Percentiles rank a stretch among this genome's conserved stretches.
These are phyloP conservation scores for Noctua pronuba DNA, from an alignment of 2,888 invertebrate genomes.

Conservation along the genomic window DNA sequence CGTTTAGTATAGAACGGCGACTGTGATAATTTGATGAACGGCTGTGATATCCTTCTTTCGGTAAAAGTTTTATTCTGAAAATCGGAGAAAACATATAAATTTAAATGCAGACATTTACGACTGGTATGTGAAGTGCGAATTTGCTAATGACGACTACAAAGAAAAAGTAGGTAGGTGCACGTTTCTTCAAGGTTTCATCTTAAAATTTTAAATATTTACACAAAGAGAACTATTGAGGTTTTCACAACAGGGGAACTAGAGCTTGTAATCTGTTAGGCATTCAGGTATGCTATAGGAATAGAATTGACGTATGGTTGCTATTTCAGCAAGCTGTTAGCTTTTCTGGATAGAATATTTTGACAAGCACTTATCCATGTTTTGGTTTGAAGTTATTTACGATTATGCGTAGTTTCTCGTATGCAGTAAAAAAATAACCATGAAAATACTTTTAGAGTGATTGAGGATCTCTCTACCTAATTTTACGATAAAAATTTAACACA, in stretches of 20 bases:
- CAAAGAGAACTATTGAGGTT: conserved; percentile 51
- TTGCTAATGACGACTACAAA: conserved; percentile 55
- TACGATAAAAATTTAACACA: not conserved
- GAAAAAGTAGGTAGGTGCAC: conserved; percentile 42
- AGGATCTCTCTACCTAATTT: not conserved
- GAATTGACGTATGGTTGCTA: conserved; percentile 78
- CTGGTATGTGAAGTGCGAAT: conserved; percentile 42
- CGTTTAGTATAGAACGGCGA: conserved; percentile 70
- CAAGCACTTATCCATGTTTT: conserved; percentile 65
- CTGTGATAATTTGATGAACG: conserved; percentile 62
- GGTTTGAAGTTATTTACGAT: conserved; percentile 44
- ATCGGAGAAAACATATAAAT: conserved; percentile 35
- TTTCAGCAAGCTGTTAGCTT: conserved; percentile 69
- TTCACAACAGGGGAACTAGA: conserved; percentile 70
- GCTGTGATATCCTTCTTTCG: conserved; percentile 66
- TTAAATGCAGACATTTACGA: conserved; percentile 38
- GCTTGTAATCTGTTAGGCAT: conserved; percentile 65
- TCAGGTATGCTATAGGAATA: conserved; percentile 68
- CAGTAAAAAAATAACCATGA: conserved; percentile 8
- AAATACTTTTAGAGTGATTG: conserved; percentile 5
- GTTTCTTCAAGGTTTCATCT: conserved; percentile 48
- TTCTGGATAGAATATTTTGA: conserved; percentile 72
- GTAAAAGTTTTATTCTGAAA: conserved; percentile 78
- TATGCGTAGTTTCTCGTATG: conserved; percentile 11
- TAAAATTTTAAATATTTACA: conserved; percentile 75